A percentile compares a stretch with the other conserved stretches of the same genome.
Evolutionary conservation across 2,888 invertebrate genomes (phyloP).

Genomic region (Philopedon plagiatum): DNA sequence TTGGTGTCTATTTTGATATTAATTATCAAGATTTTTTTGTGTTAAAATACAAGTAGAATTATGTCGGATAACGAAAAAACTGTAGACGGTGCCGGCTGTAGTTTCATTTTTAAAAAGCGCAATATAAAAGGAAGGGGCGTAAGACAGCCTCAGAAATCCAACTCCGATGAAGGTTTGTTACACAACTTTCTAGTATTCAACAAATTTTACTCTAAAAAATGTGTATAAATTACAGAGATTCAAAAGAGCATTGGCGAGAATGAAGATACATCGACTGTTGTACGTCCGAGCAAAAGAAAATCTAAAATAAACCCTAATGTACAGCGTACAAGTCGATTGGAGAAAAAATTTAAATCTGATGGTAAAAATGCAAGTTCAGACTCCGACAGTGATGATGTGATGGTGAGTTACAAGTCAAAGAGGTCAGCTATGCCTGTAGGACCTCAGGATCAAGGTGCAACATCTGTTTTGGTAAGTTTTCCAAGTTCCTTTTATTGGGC

Average conservation of each 20-base stretch:
- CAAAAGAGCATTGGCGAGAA: conserved; percentile 72
- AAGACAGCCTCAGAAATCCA: conserved; percentile 75
- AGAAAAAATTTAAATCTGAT: conserved; percentile 63
- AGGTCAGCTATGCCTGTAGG: conserved; percentile 76
- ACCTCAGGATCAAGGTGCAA: conserved; percentile 91
- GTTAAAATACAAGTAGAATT: conserved; percentile 14
- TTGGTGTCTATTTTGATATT: no score
- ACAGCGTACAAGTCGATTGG: conserved; percentile 71
- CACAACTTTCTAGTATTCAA: not conserved
- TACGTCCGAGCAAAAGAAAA: conserved; percentile 76
- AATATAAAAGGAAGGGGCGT: conserved; percentile 73
- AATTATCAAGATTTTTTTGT: no score
- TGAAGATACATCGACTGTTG: conserved; percentile 70
- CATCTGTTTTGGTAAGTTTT: conserved; percentile 77
- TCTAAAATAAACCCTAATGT: conserved; percentile 77
- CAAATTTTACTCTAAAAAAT: not conserved
- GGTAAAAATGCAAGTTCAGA: conserved; percentile 67
- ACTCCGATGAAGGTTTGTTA: conserved; percentile 70
- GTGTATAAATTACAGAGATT: conserved; percentile 9
- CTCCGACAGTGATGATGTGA: conserved; percentile 67
- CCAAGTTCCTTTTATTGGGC: no score
- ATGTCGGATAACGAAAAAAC: conserved; percentile 48
- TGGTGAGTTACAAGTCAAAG: conserved; percentile 78
- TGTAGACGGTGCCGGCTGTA: conserved; percentile 53
- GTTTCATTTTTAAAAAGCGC: conserved; percentile 77